Evolutionary conservation across 92 coral and sea anemone species (phyloP).

Genomic region (Diadumene lineata): DNA sequence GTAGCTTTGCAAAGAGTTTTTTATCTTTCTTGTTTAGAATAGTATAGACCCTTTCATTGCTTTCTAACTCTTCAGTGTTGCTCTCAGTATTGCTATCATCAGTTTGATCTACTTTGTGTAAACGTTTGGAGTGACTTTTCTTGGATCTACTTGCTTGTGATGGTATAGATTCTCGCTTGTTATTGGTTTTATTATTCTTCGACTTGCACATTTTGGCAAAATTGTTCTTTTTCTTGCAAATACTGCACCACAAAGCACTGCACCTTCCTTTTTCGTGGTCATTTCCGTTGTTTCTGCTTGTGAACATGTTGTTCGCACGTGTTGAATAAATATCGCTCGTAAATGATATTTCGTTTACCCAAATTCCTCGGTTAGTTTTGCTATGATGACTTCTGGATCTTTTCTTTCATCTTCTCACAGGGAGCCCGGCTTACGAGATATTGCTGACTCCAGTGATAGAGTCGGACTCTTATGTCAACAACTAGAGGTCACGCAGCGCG

Average conservation of each 20-base stretch:
- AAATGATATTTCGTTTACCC: conserved; percentile 58
- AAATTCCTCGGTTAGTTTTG: conserved; percentile 44
- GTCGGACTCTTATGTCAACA: too few relatives aligned
- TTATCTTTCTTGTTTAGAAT: background rate
- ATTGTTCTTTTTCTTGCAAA: conserved; percentile 34
- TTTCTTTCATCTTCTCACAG: too few relatives aligned
- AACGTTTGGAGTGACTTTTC: too few relatives aligned
- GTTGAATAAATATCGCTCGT: conserved; percentile 55
- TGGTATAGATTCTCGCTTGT: too few relatives aligned
- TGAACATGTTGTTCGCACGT: conserved; percentile 36
- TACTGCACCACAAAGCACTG: conserved; percentile 34
- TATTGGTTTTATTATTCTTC: background rate
- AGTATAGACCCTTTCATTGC: conserved; percentile 31
- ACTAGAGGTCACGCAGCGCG: too few relatives aligned
- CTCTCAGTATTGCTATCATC: too few relatives aligned
- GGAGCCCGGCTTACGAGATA: too few relatives aligned
- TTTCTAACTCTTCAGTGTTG: too few relatives aligned
- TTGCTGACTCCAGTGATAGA: too few relatives aligned
- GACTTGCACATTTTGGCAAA: conserved; percentile 42
- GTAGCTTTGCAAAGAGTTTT: conserved; percentile 24
- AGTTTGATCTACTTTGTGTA: too few relatives aligned
- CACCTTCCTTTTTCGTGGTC: conserved; percentile 33
- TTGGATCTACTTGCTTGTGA: too few relatives aligned
- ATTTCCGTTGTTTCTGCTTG: conserved; percentile 46
- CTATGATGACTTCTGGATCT: too few relatives aligned